phyloP scores from a whole-genome alignment of 2,888 invertebrate species.

The Tetrapedia diversipes region DNA sequence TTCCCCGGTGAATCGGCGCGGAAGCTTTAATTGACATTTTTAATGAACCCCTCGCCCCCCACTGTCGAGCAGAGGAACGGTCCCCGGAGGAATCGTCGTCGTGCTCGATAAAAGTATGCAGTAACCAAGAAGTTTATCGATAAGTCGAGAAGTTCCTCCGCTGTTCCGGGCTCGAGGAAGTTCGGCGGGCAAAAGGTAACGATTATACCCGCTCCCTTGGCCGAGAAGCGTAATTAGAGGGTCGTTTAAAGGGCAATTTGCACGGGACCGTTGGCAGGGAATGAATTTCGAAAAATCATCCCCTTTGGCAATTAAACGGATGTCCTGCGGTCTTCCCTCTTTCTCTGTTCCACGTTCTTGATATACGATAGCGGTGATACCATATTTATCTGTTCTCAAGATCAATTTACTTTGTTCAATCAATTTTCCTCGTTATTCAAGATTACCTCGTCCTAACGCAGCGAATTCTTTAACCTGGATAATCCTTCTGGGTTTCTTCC shows the following conservation, averaged over 20 bases:
- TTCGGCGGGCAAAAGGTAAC: constrained; percentile 27
- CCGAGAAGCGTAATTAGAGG: constrained; percentile 48
- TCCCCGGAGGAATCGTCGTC: constrained; percentile 36
- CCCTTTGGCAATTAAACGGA: constrained; percentile 4
- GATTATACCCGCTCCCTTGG: constrained; percentile 23
- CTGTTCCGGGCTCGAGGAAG: not conserved
- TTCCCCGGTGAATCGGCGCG: constrained; percentile 41
- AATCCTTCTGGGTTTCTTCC: too few species aligned
- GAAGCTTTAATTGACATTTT: constrained; percentile 52
- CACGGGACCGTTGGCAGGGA: constrained; percentile 2
- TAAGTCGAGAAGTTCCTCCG: constrained; percentile 47
- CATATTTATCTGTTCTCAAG: too few species aligned
- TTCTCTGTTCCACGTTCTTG: too few species aligned
- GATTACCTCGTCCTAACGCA: too few species aligned
- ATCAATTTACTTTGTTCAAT: too few species aligned
- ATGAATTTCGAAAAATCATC: constrained; percentile 30
- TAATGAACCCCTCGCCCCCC: constrained; percentile 52
- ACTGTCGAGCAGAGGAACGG: not conserved
- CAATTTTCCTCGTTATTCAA: too few species aligned
- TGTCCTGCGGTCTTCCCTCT: not conserved
- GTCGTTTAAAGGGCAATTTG: constrained; percentile 45
- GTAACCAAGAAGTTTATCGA: constrained; percentile 50
- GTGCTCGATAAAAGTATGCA: constrained; percentile 43
- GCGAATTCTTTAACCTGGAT: too few species aligned
- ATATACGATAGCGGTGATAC: too few species aligned